Evolutionary conservation across 2,113 vertebrate genomes (phyloP), one percentile per base, ranked within the genome.

Genomic region (Heliornis fulica): DNA sequence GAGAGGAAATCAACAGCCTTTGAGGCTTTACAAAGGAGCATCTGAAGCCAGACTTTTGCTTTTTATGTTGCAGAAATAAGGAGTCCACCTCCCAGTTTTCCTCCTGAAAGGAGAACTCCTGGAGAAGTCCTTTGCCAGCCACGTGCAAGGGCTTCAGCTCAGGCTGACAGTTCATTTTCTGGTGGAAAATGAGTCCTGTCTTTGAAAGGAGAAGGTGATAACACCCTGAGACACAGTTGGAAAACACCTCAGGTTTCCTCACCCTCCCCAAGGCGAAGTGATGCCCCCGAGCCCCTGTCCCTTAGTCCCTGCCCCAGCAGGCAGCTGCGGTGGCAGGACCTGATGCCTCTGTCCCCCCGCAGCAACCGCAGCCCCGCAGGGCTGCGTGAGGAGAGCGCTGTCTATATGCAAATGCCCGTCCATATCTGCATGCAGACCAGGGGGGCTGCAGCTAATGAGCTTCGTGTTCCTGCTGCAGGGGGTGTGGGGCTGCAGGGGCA

Each of bases 151-250:
- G 32, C 63, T 61, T 1, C 36, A 23, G 38, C n/a, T 79, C 4
- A 1, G 23, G 70, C 66, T 34, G 32, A n/a, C 31, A 3, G 32
- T 3, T 18, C 0, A 20, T 13, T 56, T 15, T 56, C 51, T 21
- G 63, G 5, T 17, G 16, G 45, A 15, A 18, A 18, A 0, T n/a
- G n/a, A n/a, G n/a, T n/a, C n/a, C n/a, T n/a, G 3, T 31, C 23
- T 78, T 51, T 22, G 66, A 31, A 38, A 69, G n/a, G 60, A 83
- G 54, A 8, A 57, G 23, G 15, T 5, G 20, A 65, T 7, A 18
- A 25, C 50, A 29, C 1, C 1, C 23, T 1, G 61, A 89, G 36
- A 15, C 7, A 23, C 28, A 51, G 12, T 0, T 0, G 2, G 26
- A 54, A 34, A 32, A n/a, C 7, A 29, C 41, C 16, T 28, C 36